phyloP scores from a whole-genome alignment of 2,113 vertebrate genomes.

The Oncorhynchus clarkii region DNA sequence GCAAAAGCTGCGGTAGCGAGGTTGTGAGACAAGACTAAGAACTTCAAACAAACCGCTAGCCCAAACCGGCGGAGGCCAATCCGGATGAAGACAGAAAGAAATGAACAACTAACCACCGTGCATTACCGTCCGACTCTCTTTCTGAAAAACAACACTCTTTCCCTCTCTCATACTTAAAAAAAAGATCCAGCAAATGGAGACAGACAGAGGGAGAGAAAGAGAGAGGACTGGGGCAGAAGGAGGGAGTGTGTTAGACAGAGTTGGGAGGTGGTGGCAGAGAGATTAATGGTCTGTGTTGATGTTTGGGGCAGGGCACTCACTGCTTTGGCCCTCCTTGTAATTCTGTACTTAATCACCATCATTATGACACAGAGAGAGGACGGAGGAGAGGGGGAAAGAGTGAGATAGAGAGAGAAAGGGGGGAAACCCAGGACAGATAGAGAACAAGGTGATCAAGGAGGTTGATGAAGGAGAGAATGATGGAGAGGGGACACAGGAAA shows the following conservation, averaged over 20 bases:
- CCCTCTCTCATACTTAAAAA: neutral
- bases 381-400: conserved; percentile 10
- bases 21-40: conserved; percentile 4
- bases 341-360: conserved; percentile 62
- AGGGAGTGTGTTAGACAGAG: neutral
- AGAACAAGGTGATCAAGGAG: conserved; percentile 1
- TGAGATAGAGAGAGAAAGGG: neutral
- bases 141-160: neutral
- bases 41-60: conserved; percentile 23
- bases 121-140: neutral
- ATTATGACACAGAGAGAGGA: conserved; percentile 47
- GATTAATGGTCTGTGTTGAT: conserved; percentile 55
- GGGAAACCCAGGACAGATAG: neutral
- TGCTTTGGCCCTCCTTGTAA: conserved; percentile 47
- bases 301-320: conserved; percentile 47
- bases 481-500: neutral
- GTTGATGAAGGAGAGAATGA: neutral
- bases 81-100: neutral
- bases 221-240: neutral
- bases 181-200: neutral
- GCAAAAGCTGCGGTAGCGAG: neutral
- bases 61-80: neutral
- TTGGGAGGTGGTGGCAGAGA: conserved; percentile 17
- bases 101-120: neutral
- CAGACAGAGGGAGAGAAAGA: neutral